These are phyloP conservation scores for Bambusicola thoracicus DNA, from an alignment of 2,113 vertebrate genomes.

Conservation along the genomic window DNA sequence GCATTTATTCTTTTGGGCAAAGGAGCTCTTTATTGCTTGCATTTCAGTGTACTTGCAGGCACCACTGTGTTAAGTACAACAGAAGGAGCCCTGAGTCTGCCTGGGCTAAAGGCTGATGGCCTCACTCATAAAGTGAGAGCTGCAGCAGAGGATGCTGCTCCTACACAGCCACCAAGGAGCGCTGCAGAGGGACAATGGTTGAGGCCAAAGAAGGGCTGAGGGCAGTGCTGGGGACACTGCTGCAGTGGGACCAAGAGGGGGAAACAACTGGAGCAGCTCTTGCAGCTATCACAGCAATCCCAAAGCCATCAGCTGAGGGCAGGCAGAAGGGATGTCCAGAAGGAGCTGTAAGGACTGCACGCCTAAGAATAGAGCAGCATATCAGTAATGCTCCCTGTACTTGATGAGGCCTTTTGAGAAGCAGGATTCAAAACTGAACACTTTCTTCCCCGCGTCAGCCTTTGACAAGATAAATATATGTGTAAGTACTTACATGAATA, in stretches of 20 bases:
- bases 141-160: background rate
- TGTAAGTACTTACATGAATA: slow-evolving; percentile 91
- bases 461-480: slow-evolving; percentile 49
- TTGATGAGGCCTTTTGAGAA: background rate
- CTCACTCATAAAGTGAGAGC: fast-evolving
- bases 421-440: background rate
- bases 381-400: background rate
- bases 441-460: background rate
- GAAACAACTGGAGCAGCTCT: background rate
- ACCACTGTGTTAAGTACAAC: background rate
- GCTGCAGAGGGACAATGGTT: background rate
- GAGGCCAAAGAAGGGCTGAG: background rate
- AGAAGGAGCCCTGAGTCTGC: background rate
- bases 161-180: background rate
- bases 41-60: background rate
- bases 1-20: background rate
- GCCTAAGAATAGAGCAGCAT: background rate
- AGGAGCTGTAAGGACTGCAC: background rate
- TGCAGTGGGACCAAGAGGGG: background rate
- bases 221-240: fast-evolving
- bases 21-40: background rate
- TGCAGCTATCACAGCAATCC: background rate
- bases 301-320: background rate
- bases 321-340: background rate
- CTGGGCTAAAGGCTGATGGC: background rate